Evolutionary conservation across 2,888 invertebrate genomes (phyloP).

Genomic region (Norana najaformis): DNA sequence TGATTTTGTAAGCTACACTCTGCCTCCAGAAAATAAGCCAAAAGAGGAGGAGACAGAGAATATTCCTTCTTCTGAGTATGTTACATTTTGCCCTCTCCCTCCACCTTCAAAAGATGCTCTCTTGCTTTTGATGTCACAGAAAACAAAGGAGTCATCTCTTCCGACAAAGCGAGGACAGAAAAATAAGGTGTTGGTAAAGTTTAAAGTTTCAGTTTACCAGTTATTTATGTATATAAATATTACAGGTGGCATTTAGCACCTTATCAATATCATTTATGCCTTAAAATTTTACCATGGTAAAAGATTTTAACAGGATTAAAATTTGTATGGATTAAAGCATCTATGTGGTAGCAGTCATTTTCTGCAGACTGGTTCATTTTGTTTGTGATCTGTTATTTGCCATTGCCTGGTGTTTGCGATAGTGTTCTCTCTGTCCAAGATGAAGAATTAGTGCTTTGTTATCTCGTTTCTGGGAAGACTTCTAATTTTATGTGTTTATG

Average conservation of each 20-base stretch:
- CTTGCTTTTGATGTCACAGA: conserved; percentile 8
- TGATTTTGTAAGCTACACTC: not conserved
- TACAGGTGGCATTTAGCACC: not conserved
- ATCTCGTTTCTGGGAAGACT: too few species aligned
- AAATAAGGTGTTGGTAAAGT: conserved; percentile 15
- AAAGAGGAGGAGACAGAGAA: not conserved
- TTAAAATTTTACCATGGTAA: not conserved
- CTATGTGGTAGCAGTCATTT: too few species aligned
- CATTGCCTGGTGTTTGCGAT: not conserved
- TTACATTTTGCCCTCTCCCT: not conserved
- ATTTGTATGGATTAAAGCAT: not conserved
- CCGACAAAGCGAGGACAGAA: not conserved
- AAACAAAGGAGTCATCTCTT: not conserved
- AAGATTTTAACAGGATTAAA: not conserved
- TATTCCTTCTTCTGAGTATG: not conserved
- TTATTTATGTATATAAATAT: not conserved
- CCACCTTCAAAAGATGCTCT: not conserved
- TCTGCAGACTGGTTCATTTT: not conserved
- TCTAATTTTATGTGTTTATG: too few species aligned
- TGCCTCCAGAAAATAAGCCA: not conserved
- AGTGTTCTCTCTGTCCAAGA: not conserved
- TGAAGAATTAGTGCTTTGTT: not conserved
- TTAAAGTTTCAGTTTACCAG: not conserved
- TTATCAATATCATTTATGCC: not conserved
- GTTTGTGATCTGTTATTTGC: too few species aligned